Conservation (phyloP, 2,113 vertebrate species). For the Petrocephalus zakoni region DNA sequence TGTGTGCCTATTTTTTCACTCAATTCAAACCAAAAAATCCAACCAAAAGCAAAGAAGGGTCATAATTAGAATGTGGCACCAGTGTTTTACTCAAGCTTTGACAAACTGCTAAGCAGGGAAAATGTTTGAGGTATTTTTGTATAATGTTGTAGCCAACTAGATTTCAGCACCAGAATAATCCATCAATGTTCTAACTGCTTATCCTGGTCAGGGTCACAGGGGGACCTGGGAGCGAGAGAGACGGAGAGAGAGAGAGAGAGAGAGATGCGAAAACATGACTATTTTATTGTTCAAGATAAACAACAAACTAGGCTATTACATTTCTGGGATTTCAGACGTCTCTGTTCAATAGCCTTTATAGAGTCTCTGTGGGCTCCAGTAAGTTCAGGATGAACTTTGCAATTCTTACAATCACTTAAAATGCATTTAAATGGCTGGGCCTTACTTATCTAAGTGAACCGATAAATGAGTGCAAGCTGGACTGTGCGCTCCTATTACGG, state of each 20-base stretch:
- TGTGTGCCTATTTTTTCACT: neutral
- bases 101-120: neutral
- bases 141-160: neutral
- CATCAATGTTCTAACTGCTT: neutral
- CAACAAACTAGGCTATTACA: neutral
- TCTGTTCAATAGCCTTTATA: neutral
- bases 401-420: neutral
- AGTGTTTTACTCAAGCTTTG: neutral
- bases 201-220: neutral
- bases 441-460: neutral
- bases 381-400: neutral
- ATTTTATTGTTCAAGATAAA: slow-evolving; percentile 1
- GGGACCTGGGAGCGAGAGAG: neutral
- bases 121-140: neutral
- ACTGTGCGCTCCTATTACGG: neutral
- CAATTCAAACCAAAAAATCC: no score
- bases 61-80: neutral
- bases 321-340: neutral
- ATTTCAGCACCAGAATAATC: neutral
- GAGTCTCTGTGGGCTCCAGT: neutral
- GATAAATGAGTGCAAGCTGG: neutral
- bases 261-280: neutral
- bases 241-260: neutral
- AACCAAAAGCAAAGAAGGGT: neutral
- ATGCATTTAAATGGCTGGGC: neutral